Base-by-base conservation (phyloP, 1,140 invertebrate genomes). In the Zaprionus capensis region DNA sequence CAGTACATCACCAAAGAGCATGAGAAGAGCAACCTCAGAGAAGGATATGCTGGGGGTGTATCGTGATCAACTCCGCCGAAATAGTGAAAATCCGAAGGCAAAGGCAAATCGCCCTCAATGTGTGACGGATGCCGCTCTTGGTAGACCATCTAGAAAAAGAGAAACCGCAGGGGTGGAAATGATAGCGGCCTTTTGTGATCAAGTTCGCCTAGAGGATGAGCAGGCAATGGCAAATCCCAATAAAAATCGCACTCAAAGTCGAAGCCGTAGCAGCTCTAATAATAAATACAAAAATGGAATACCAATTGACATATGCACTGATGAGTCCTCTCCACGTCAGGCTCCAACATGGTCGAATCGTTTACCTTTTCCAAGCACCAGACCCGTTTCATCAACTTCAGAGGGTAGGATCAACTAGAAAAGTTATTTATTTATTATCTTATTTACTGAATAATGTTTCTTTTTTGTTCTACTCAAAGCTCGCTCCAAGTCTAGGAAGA, bases 11-110 rank as follows among this genome's bases (percentile, higher is more conserved):
- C 7, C n/a, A 5, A 26, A 26, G 24, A 26, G 4, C 5, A 44
- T 15, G 34, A 46, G 20, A 17, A 46, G n/a, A 46, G 31, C 31
- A 34, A 46, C 36, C 12, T 46, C 41, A 0, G 41, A 17, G 6
- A 9, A 7, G n/a, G 75, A 81, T 5, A 17, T 87, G 4, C 62
- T 62, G 3, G 38, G 36, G 11, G 24, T 61, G n/a, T 75, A 83
- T 17, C 72, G 71, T 2, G 67, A 87, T 12, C 75, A 88, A 26
- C 74, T 87, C 12, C 28, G 73, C 11, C 14, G 86, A n/a, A 71
- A 87, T 17, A 53, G 44, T 26, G 53, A 72, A 1, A 46, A 53
- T 26, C 46, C 67, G 1, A 46, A 59, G 14, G 6, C n/a, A 3
- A 46, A 9, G n/a, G 41, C n/a, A 17, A 7, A 46, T 17, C 14